Conservation (phyloP, 1,140 invertebrate species). For the Mycetomoellerius zeteki region DNA sequence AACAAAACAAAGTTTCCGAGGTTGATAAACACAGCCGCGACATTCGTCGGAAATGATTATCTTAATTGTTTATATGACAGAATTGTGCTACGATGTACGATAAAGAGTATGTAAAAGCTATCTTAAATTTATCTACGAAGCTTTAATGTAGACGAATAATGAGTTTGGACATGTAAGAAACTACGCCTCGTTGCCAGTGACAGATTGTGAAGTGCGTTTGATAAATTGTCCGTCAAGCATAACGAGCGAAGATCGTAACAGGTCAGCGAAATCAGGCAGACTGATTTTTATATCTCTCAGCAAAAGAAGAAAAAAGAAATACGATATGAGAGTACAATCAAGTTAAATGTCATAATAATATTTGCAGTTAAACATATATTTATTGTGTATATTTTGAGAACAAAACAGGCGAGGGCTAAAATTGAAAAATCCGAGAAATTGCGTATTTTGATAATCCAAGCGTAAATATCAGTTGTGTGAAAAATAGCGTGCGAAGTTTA, state of each 20-base stretch:
- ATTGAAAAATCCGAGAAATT: neutral
- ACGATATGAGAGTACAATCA: neutral
- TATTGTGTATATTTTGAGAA: constrained; percentile 6
- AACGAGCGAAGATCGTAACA: constrained; percentile 41
- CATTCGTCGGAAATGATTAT: constrained; percentile 16
- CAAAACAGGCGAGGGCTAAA: neutral
- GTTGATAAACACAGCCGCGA: neutral
- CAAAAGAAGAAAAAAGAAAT: neutral
- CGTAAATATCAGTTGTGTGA: neutral
- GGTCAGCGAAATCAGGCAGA: constrained; percentile 59
- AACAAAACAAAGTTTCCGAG: neutral
- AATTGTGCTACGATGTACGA: neutral
- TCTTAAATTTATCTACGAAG: constrained; percentile 14
- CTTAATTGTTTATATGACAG: neutral
- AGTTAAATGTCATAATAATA: constrained; percentile 43
- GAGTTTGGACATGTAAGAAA: constrained; percentile 21
- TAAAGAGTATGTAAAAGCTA: constrained; percentile 11
- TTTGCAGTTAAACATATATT: neutral
- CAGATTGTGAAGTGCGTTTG: constrained; percentile 56
- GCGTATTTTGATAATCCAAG: neutral
- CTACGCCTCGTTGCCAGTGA: constrained; percentile 41
- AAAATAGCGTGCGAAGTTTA: neutral
- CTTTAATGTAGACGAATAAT: constrained; percentile 12
- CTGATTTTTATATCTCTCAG: constrained; percentile 25
- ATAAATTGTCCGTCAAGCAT: constrained; percentile 42